Evolutionary conservation across 1,140 invertebrate species (phyloP).

Genomic region (Drosophila nigrodunni): DNA sequence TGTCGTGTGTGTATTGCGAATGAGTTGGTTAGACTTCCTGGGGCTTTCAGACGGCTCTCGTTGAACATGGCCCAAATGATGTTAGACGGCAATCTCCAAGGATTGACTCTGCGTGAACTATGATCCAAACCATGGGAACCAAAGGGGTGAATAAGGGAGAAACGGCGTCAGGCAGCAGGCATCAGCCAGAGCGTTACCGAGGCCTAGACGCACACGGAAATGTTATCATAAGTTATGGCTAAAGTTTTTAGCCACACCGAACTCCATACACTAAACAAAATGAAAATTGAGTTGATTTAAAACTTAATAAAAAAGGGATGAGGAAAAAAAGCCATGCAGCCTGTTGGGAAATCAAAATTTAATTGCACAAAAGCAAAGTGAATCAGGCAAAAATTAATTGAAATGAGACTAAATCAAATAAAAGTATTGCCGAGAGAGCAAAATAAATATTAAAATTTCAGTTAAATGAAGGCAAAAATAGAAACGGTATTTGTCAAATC

Average conservation of each 20-base stretch:
- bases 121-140: constrained; percentile 4
- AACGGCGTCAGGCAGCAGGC: background rate
- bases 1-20: constrained; percentile 37
- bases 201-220: constrained; percentile 54
- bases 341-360: constrained; percentile 7
- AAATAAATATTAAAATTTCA: background rate
- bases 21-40: constrained; percentile 60
- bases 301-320: background rate
- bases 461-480: background rate
- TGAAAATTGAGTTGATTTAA: background rate
- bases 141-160: background rate
- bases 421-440: background rate
- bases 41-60: constrained; percentile 41
- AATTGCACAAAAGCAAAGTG: constrained; percentile 5
- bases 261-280: constrained; percentile 53
- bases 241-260: constrained; percentile 60
- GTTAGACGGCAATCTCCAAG: constrained; percentile 76
- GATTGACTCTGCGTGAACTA: constrained; percentile 66
- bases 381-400: constrained; percentile 1
- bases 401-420: constrained; percentile 11
- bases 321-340: background rate
- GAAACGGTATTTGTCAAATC: background rate
- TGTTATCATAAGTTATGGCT: constrained; percentile 78
- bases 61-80: constrained; percentile 77
- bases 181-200: constrained; percentile 11